These are phyloP conservation scores for Taxidea taxus DNA, from an alignment of 2,113 vertebrate species.

Conservation along the genomic window DNA sequence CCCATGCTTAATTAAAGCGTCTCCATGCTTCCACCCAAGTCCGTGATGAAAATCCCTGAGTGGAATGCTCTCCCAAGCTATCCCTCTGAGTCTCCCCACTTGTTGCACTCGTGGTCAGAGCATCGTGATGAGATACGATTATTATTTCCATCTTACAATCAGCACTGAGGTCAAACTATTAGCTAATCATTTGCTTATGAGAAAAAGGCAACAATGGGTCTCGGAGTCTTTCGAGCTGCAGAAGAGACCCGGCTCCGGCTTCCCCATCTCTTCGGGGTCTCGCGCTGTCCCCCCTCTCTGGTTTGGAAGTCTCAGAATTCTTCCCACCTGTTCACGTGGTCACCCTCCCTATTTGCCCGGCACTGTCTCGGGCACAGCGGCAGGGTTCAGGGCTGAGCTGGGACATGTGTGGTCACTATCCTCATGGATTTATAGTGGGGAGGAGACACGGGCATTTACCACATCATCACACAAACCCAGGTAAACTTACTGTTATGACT, in stretches of 20 bases:
- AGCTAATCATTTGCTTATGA: not conserved
- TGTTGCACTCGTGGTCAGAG: not conserved
- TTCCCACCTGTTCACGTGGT: not conserved
- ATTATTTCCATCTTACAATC: not conserved
- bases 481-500: no score
- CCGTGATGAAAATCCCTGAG: no score
- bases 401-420: not conserved
- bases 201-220: no score
- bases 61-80: not conserved
- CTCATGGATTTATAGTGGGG: rapidly evolving
- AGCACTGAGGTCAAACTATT: not conserved
- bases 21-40: not conserved
- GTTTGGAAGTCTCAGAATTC: not conserved
- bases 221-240: no score
- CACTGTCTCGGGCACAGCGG: not conserved
- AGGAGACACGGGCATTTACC: not conserved
- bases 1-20: not conserved
- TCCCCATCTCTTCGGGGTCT: no score
- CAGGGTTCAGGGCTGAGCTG: not conserved
- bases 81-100: rapidly evolving
- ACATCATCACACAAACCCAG: not conserved
- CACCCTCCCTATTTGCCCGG: rapidly evolving
- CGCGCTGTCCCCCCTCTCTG: rapidly evolving
- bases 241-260: rapidly evolving
- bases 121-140: rapidly evolving